Evolutionary conservation across 2,888 invertebrate genomes (phyloP).

Genomic region (Argynnis bischoffii): DNA sequence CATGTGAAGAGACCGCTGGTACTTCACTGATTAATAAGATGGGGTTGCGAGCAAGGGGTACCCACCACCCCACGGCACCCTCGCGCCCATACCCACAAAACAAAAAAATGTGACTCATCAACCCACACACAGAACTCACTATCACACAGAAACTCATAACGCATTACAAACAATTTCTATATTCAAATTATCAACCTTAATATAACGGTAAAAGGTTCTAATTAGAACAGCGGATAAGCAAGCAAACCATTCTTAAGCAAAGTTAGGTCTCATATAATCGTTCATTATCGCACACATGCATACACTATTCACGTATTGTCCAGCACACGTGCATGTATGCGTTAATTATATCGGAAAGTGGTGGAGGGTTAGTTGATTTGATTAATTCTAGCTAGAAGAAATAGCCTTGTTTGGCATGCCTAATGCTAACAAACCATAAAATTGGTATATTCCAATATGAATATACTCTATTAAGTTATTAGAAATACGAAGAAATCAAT

Average conservation of each 20-base stretch:
- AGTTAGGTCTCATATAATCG: constrained; percentile 78
- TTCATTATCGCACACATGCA: constrained; percentile 80
- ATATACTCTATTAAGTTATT: constrained; percentile 20
- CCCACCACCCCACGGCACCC: constrained; percentile 70
- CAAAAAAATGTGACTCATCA: constrained; percentile 84
- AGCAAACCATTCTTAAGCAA: constrained; percentile 63
- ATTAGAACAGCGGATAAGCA: constrained; percentile 46
- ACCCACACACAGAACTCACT: constrained; percentile 74
- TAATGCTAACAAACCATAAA: constrained; percentile 70
- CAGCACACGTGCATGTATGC: constrained; percentile 74
- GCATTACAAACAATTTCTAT: constrained; percentile 54
- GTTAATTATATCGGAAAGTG: constrained; percentile 83
- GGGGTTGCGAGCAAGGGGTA: constrained; percentile 81
- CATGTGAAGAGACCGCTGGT: constrained; percentile 80
- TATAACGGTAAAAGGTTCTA: constrained; percentile 59
- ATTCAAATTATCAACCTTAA: constrained; percentile 69
- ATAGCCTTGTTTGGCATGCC: constrained; percentile 63
- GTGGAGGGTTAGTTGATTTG: constrained; percentile 82
- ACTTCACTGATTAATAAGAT: constrained; percentile 83
- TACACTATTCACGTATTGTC: constrained; percentile 69
- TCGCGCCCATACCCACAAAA: constrained; percentile 81
- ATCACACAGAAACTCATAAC: constrained; percentile 51
- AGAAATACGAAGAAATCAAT: not conserved
- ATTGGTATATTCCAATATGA: constrained; percentile 62
- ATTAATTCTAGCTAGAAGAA: constrained; percentile 79